Evolutionary conservation across 1,140 invertebrate genomes (phyloP).

Genomic region (Eufriesea mexicana): DNA sequence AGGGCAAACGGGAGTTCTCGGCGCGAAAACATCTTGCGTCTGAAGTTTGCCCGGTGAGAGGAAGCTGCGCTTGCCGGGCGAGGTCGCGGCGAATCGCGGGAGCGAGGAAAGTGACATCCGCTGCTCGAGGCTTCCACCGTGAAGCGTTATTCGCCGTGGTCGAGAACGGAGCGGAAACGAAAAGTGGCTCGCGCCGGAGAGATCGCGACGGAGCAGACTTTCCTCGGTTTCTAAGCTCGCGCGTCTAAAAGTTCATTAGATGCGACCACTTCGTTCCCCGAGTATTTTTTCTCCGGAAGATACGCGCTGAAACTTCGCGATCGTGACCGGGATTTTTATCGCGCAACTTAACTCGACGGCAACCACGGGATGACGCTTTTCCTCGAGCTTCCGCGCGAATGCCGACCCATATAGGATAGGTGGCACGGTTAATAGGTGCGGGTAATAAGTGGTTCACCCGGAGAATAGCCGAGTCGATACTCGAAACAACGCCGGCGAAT

Average conservation of each 20-base stretch:
- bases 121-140: slow-evolving; percentile 40
- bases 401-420: too few relatives aligned
- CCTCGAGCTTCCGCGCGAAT: neutral
- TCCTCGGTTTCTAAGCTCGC: slow-evolving; percentile 21
- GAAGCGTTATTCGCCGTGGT: slow-evolving; percentile 42
- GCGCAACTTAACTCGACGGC: neutral
- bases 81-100: slow-evolving; percentile 34
- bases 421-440: too few relatives aligned
- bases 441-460: too few relatives aligned
- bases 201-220: slow-evolving; percentile 54
- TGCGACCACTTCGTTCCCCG: neutral
- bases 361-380: neutral
- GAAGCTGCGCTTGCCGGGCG: slow-evolving; percentile 35
- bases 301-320: neutral
- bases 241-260: slow-evolving; percentile 36
- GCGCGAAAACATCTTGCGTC: slow-evolving; percentile 68
- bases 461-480: too few relatives aligned
- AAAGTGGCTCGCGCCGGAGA: slow-evolving; percentile 17
- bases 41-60: slow-evolving; percentile 48
- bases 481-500: slow-evolving; percentile 9
- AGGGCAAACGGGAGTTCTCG: slow-evolving; percentile 40
- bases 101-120: slow-evolving; percentile 33
- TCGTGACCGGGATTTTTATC: neutral
- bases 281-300: neutral
- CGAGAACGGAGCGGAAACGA: slow-evolving; percentile 47